Evolutionary conservation across 2,888 invertebrate species (phyloP).

Genomic region (Cosmopolites sordidus): DNA sequence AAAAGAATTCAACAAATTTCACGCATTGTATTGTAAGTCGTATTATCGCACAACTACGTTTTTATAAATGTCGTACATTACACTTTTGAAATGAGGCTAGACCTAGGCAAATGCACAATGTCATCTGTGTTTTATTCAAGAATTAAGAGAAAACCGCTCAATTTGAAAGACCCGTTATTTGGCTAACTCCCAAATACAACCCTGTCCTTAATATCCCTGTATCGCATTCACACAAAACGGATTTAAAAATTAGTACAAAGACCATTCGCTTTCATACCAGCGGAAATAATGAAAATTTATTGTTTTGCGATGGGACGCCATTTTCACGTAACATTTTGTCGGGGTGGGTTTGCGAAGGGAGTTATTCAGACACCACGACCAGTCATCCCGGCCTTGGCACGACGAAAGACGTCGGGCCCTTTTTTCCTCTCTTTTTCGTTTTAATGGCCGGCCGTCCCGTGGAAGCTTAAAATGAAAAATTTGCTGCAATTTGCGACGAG

Average conservation of each 20-base stretch:
- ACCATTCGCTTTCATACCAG: slow-evolving; percentile 31
- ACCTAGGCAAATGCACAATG: too few relatives aligned
- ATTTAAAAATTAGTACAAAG: slow-evolving; percentile 37
- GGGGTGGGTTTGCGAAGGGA: slow-evolving; percentile 22
- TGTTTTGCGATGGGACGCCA: slow-evolving; percentile 26
- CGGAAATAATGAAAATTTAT: slow-evolving; percentile 30
- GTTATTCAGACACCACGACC: too few relatives aligned
- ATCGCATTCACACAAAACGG: slow-evolving; percentile 31
- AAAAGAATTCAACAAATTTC: too few relatives aligned
- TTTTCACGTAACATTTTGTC: slow-evolving; percentile 15
- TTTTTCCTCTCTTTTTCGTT: neutral
- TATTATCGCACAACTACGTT: too few relatives aligned
- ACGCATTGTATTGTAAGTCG: too few relatives aligned
- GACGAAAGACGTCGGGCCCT: too few relatives aligned
- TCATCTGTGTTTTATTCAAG: too few relatives aligned
- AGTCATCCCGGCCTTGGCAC: too few relatives aligned
- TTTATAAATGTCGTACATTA: too few relatives aligned
- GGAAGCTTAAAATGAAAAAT: slow-evolving; percentile 1
- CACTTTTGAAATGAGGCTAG: too few relatives aligned
- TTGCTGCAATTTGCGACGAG: neutral
- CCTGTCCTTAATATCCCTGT: slow-evolving; percentile 7
- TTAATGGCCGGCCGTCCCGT: neutral
- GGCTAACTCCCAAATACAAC: slow-evolving; percentile 1
- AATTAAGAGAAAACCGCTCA: too few relatives aligned
- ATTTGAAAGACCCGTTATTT: too few relatives aligned